Evolutionary conservation across 2,797 vertebrate species (phyloP), one percentile per base, ranked within the genome.

Genomic region (Yasuhikotakia modesta): DNA sequence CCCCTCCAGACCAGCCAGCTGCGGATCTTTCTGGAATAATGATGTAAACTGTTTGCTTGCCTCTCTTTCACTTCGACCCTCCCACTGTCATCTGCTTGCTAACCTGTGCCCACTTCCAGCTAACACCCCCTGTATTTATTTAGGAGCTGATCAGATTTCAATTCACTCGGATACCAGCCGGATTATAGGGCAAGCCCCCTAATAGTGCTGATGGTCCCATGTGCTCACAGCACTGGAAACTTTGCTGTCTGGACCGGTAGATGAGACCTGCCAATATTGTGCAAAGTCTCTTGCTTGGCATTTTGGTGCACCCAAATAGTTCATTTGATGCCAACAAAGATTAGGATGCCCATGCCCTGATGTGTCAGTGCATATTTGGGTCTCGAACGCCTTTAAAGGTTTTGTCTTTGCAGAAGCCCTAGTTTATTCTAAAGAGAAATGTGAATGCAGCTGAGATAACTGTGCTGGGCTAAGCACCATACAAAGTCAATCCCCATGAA

Each of bases 1-100:
- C 84, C 80, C 86, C 70, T 79, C 85, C 76, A 80, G 63, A 35
- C 79, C 86, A 91, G 89, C 72, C 88, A 79, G 89, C 90, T 88
- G 82, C 81, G 82, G 94, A 96, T 94, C 90, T 91, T 95, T 96
- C 95, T 95, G 88, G 92, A 97, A 94, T 96, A 93, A 94, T 96
- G 95, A 96, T 94, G 95, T 96, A 95, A 98, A 94, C 94, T 91
- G 89, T 94, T 91, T 88, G 84, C 86, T 92, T 92, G 91, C 92
- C 91, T 90, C 91, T 88, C 91, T 86, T 70, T 71, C 57, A 30
- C 48, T 76, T n/a, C 45, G 89, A 90, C 93, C 87, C 88, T 84
- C 78, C 83, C 79, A 91, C 90, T 69, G 67, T 50, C 39, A 60
- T 64, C 32, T 65, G 50, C 58, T 73, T 58, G 48, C 35, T 48